Percentiles rank a stretch among this genome's conserved stretches.
These are phyloP conservation scores for Ganaspis sp. DNA, from an alignment of 1,140 invertebrate species.

Conservation along the genomic window DNA sequence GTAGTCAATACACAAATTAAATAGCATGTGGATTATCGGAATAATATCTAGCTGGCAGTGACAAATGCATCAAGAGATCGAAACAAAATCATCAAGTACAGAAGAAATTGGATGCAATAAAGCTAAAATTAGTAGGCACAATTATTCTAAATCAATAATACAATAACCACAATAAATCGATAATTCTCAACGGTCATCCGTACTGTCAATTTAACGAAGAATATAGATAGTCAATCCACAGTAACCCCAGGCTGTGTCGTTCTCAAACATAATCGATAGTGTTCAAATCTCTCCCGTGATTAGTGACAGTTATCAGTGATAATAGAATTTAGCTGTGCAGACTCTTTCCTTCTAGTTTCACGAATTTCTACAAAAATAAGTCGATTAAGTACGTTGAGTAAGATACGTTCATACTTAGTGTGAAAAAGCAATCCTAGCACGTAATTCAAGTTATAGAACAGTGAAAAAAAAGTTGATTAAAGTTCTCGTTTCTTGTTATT, in stretches of 20 bases:
- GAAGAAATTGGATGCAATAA: neutral
- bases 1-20: constrained; percentile 21
- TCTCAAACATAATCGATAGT: constrained; percentile 65
- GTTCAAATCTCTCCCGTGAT: constrained; percentile 58
- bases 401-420: neutral
- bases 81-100: neutral
- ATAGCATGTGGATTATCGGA: constrained; percentile 50
- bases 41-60: constrained; percentile 36
- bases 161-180: constrained; percentile 36
- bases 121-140: constrained; percentile 34
- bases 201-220: constrained; percentile 55
- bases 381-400: neutral
- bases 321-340: constrained; percentile 47
- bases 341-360: constrained; percentile 10
- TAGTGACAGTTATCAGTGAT: constrained; percentile 52
- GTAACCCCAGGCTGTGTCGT: constrained; percentile 54
- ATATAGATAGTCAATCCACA: constrained; percentile 49
- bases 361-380: neutral
- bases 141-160: constrained; percentile 39
- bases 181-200: constrained; percentile 42
- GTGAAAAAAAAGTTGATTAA: neutral
- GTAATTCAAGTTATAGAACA: neutral
- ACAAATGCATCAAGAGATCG: constrained; percentile 43
- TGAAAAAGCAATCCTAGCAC: neutral
- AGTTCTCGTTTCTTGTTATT: neutral